Percentiles rank a stretch among this genome's conserved stretches.
Evolutionary conservation across 2,113 vertebrate genomes (phyloP).

Genomic region (Centropus bengalensis): DNA sequence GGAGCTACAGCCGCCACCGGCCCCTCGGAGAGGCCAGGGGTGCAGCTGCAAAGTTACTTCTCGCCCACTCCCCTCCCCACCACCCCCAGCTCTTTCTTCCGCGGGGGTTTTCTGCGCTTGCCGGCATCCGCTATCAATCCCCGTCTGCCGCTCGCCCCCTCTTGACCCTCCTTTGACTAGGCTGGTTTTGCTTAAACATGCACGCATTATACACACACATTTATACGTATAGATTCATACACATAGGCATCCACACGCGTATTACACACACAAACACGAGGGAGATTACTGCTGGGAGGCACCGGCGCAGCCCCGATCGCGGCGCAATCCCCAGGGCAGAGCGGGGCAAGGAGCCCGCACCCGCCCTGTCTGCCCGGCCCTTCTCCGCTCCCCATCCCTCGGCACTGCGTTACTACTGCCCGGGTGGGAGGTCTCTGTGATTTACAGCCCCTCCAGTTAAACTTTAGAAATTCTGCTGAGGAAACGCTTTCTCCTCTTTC

Average conservation of each 20-base stretch:
- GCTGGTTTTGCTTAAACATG: background rate
- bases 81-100: background rate
- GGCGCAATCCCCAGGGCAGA: background rate
- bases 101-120: background rate
- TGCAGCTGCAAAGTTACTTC: background rate
- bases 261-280: background rate
- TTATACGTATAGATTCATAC: background rate
- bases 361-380: background rate
- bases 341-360: background rate
- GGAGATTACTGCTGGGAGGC: background rate
- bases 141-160: constrained; percentile 42
- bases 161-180: constrained; percentile 10
- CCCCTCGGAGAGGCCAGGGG: background rate
- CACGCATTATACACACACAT: background rate
- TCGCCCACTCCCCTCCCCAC: too few species aligned
- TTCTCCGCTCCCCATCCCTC: background rate
- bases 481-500: background rate
- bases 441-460: constrained; percentile 11
- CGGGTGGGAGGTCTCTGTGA: background rate
- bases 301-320: background rate
- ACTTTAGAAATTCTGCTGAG: constrained; percentile 16
- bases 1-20: background rate
- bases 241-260: background rate
- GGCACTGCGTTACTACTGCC: background rate
- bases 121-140: background rate